Evolutionary conservation across 2,888 invertebrate genomes (phyloP).

Genomic region (Cantharis rustica): DNA sequence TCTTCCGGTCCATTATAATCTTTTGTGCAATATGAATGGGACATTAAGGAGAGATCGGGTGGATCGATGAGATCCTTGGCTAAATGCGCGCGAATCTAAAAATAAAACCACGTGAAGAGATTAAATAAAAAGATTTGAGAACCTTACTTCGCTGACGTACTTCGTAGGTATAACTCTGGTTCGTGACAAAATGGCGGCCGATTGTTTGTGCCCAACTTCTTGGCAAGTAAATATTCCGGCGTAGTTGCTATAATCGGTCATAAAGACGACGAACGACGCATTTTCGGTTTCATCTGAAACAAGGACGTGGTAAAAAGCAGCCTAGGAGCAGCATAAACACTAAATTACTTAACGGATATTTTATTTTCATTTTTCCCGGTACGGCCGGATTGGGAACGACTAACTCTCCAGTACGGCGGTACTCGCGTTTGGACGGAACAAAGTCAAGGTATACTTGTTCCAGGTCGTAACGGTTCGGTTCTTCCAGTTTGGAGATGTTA

Average conservation of each 20-base stretch:
- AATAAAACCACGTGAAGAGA: not conserved
- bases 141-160: slow-evolving; percentile 68
- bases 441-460: slow-evolving; percentile 73
- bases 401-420: slow-evolving; percentile 75
- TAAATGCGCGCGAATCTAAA: slow-evolving; percentile 67
- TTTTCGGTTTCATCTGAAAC: slow-evolving; percentile 72
- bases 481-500: slow-evolving; percentile 73
- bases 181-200: slow-evolving; percentile 80
- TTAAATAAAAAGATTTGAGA: not conserved
- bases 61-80: slow-evolving; percentile 72
- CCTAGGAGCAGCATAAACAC: not conserved
- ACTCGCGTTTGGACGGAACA: slow-evolving; percentile 77
- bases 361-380: slow-evolving; percentile 74
- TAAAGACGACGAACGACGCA: slow-evolving; percentile 73
- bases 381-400: slow-evolving; percentile 67
- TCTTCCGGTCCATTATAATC: slow-evolving; percentile 62
- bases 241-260: slow-evolving; percentile 75
- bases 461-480: slow-evolving; percentile 70
- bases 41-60: slow-evolving; percentile 74
- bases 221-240: slow-evolving; percentile 83
- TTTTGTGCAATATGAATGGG: slow-evolving; percentile 74
- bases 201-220: slow-evolving; percentile 76
- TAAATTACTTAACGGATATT: slow-evolving; percentile 79
- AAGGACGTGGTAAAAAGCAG: slow-evolving; percentile 20
- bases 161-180: slow-evolving; percentile 70